Conservation (phyloP, 64 coral and sea anemone genomes). For the Montipora foliosa region DNA sequence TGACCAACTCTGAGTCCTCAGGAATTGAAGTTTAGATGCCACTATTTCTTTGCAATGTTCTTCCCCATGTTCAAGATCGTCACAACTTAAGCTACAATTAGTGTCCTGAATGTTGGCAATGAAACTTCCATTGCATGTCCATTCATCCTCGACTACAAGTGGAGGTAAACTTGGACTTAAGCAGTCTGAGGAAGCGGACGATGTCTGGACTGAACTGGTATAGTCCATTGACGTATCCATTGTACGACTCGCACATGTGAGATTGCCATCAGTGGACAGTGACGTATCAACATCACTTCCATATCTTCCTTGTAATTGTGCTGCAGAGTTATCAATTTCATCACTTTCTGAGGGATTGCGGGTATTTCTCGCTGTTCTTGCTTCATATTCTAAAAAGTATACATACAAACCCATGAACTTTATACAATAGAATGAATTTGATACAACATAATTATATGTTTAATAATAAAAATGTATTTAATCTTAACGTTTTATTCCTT, state of each 20-base stretch:
- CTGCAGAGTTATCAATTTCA: neutral
- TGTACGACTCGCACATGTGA: neutral
- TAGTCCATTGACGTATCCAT: neutral
- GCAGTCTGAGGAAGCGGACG: neutral
- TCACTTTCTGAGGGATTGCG: neutral
- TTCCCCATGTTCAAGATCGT: neutral
- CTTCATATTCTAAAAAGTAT: conserved; percentile 22
- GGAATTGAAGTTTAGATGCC: neutral
- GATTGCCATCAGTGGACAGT: neutral
- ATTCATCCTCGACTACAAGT: neutral
- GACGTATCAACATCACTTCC: neutral
- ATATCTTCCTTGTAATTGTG: neutral
- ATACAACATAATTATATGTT: too few relatives aligned
- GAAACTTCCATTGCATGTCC: neutral
- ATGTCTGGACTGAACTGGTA: neutral
- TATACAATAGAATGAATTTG: neutral
- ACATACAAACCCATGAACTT: neutral
- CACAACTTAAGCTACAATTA: neutral
- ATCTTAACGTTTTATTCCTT: too few relatives aligned
- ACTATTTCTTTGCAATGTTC: neutral
- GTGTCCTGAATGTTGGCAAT: neutral
- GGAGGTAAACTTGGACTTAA: neutral
- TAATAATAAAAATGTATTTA: too few relatives aligned
- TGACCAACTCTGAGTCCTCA: neutral
- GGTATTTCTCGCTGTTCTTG: neutral